phyloP scores from a whole-genome alignment of 2,797 vertebrate species.

The Oreonectes daqikongensis region DNA sequence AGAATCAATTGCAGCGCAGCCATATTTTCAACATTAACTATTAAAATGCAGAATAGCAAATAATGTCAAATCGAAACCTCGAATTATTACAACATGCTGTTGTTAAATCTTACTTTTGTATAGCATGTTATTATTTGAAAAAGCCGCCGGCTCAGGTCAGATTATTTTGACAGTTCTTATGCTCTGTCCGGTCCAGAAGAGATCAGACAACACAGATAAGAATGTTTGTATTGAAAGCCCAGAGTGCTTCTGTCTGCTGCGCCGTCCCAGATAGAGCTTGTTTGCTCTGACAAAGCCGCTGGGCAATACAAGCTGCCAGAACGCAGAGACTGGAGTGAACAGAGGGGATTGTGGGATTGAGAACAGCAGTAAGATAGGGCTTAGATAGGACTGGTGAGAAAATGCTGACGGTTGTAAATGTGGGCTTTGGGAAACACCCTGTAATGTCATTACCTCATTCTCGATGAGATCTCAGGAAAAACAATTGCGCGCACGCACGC shows the following conservation, averaged over 20 bases:
- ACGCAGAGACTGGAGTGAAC: constrained; percentile 22
- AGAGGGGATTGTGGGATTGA: constrained; percentile 33
- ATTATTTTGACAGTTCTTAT: constrained; percentile 50
- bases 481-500: too few species aligned
- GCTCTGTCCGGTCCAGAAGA: constrained; percentile 35
- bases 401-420: constrained; percentile 62
- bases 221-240: constrained; percentile 60
- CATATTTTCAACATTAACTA: too few species aligned
- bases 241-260: constrained; percentile 61
- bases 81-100: too few species aligned
- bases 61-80: too few species aligned
- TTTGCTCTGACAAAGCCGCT: constrained; percentile 71
- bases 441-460: constrained; percentile 53
- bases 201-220: constrained; percentile 59
- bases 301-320: constrained; percentile 51
- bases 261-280: constrained; percentile 54
- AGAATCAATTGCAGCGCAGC: background rate
- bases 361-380: constrained; percentile 47
- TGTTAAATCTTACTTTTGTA: background rate
- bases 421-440: constrained; percentile 43
- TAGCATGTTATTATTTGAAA: background rate
- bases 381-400: constrained; percentile 59
- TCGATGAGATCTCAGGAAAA: constrained; percentile 10
- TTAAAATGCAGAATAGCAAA: too few species aligned
- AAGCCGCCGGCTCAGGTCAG: background rate